Evolutionary conservation across 2,888 invertebrate genomes (phyloP), one percentile per base, ranked within the genome.

Genomic region (Drosophila lutescens): DNA sequence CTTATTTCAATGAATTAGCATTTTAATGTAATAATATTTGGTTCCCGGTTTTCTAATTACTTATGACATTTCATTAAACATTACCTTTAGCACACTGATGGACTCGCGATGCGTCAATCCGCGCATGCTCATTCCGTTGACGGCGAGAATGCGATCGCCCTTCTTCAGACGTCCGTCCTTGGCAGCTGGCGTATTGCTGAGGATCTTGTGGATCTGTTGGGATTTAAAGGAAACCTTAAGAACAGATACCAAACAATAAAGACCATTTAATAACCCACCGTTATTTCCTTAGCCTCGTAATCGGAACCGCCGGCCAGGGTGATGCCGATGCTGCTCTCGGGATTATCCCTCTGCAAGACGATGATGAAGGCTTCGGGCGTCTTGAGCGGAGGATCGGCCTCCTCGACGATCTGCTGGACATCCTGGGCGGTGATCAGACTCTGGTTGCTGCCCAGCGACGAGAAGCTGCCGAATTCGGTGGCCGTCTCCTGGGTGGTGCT

Each of bases 251-350:
- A 13, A n/a, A 5, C 5, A 0, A 13, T 1, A 0, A 4, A 7
- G 10, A 0, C 0, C 15, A 13, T 12, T 0, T 3, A 0, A 9
- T 13, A 34, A 53, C 94, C 93, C 92, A 97, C 97, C 89, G 97
- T 97, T 77, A 98, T 97, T 92, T 97, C 97, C 93, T 97, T 98
- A 86, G 96, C 95, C 93, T 98, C 98, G 91, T 97, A 97, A 91
- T 98, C 98, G 17, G 95, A 95, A 56, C 98, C 98, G 66, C 98
- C 98, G 56, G 97, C 97, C 80, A 98, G 93, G 47, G 97, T 97
- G 69, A 98, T 95, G 46, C 98, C 98, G 68, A 98, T 95, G 88
- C 96, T 96, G 23, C 96, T 95, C 49, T 94, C 94, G 4, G 94
- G 93, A 76, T 94, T 93, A 86, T 96, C 95, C 65, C 95, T 93